These are phyloP conservation scores for Aphelenchoides avenae DNA, from an alignment of 1,140 invertebrate genomes.

Conservation along the genomic window DNA sequence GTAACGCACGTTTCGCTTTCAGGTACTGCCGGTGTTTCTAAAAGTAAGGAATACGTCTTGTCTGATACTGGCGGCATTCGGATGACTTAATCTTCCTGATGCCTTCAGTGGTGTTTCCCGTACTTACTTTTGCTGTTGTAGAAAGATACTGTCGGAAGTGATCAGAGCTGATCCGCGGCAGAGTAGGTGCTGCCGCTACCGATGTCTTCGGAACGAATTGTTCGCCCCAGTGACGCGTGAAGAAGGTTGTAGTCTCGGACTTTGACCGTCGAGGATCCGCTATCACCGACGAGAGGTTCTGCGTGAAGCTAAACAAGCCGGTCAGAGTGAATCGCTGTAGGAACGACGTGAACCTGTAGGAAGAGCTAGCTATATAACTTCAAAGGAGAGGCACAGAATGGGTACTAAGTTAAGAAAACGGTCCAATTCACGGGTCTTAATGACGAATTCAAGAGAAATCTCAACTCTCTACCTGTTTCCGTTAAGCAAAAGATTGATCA, in stretches of 20 bases:
- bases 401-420: no score
- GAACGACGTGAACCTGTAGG: no score
- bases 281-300: constrained; percentile 89
- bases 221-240: constrained; percentile 96
- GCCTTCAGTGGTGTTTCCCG: not conserved
- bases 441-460: no score
- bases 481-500: no score
- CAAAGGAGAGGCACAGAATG: no score
- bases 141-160: constrained; percentile 84
- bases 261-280: constrained; percentile 85
- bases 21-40: constrained; percentile 60
- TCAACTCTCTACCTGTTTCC: no score
- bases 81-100: not conserved
- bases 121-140: constrained; percentile 60
- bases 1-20: constrained; percentile 38
- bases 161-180: constrained; percentile 76
- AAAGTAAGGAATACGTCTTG: constrained; percentile 18
- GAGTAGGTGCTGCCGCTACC: constrained; percentile 72
- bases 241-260: constrained; percentile 71
- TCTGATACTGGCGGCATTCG: not conserved
- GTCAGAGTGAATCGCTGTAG: no score
- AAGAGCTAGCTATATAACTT: no score
- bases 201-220: constrained; percentile 77
- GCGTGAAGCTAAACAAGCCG: constrained; percentile 61
- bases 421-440: no score